Evolutionary conservation across 2,888 invertebrate species (phyloP).

Genomic region (Ptilodon capucinus): DNA sequence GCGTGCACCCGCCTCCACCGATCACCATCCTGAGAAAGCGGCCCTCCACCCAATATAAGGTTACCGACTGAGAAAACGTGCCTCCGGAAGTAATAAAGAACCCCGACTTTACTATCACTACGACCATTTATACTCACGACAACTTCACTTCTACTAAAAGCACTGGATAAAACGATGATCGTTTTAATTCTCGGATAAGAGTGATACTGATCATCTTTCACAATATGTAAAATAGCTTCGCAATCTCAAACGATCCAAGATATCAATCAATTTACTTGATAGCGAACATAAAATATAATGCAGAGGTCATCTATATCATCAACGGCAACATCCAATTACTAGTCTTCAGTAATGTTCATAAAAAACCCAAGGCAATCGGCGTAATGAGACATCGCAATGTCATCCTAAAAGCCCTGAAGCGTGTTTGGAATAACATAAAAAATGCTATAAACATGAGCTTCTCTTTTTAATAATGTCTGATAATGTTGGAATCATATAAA

Average conservation of each 20-base stretch:
- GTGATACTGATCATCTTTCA: too few species aligned
- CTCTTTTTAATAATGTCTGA: too few species aligned
- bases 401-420: not conserved
- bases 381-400: conserved; percentile 3
- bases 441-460: not conserved
- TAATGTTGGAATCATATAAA: too few species aligned
- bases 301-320: not conserved
- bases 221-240: too few species aligned
- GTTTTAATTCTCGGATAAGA: too few species aligned
- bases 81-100: not conserved
- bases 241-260: not conserved
- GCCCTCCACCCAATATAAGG: not conserved
- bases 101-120: not conserved
- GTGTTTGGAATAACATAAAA: conserved; percentile 2
- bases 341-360: conserved; percentile 2
- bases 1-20: conserved; percentile 1
- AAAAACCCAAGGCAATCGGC: conserved; percentile 4
- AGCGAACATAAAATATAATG: not conserved
- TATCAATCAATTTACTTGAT: not conserved
- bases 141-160: not conserved
- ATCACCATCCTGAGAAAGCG: conserved; percentile 36
- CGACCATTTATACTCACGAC: not conserved
- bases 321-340: not conserved
- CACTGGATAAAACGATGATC: not conserved
- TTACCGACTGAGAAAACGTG: conserved; percentile 4